Evolutionary conservation across 2,113 vertebrate genomes (phyloP), one percentile per base, ranked within the genome.

Genomic region (Alexandromys fortis): DNA sequence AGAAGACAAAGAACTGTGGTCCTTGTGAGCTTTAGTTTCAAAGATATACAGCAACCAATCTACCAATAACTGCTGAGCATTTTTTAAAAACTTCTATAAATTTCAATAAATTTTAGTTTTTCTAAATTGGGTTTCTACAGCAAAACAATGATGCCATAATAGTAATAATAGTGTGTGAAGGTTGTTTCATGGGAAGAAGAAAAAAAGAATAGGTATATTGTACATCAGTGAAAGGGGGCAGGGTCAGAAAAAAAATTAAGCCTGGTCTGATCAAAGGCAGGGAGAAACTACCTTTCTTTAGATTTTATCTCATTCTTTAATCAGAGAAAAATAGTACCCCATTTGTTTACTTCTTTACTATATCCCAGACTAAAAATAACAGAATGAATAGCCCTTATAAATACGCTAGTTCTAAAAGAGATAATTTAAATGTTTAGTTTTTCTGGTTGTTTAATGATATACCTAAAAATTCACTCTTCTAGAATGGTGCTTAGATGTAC

Each of bases 241-340:
- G 28, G 7, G 55, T n/a, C 9, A 88, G 49, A 24, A 96, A 90
- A 75, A 75, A 89, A 91, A 83, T 61, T 35, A 89, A 95, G 63
- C 5, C 28, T 75, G 10, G 89, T 58, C 17, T 81, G 38, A 73
- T 49, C 24, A 76, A 90, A 86, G 8, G 94, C 55, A 68, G 26
- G 73, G 35, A 89, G 67, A 22, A 28, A 33, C 33, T 9, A 6
- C 12, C 86, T 89, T 81, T 93, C 73, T 89, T 98, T 89, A 98
- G 77, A 96, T 96, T 89, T 97, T 89, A 77, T 65, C 89, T 33
- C n/a, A 91, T 79, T 95, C 91, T 78, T 42, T 96, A 94, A 95
- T 91, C 83, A 67, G 65, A 89, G 61, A 83, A 89, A 93, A 96
- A 83, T 22, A 79, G 68, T 5, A 73, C 22, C 65, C 75, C 75